Conservation (phyloP, 2,888 invertebrate species). For the Dorcus parallelipipedus region DNA sequence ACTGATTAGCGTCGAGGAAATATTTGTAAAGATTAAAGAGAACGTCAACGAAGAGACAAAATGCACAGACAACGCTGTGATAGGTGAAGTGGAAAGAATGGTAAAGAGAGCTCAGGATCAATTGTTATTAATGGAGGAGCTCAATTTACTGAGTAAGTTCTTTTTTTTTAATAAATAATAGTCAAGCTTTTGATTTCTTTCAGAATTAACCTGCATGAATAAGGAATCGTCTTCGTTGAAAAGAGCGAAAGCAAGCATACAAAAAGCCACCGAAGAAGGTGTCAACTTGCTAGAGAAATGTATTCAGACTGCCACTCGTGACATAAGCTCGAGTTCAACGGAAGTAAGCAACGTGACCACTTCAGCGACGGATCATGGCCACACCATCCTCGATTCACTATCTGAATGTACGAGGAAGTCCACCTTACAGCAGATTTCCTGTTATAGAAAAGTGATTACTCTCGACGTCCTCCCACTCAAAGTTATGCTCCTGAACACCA, state of each 20-base stretch:
- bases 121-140: conserved; percentile 33
- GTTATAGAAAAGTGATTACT: conserved; percentile 38
- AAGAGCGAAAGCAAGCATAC: conserved; percentile 24
- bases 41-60: conserved; percentile 33
- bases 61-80: conserved; percentile 33
- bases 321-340: conserved; percentile 22
- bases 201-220: conserved; percentile 26
- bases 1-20: conserved; percentile 36
- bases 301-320: conserved; percentile 16
- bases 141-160: conserved; percentile 37
- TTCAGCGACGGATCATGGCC: conserved; percentile 29
- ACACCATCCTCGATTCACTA: conserved; percentile 33
- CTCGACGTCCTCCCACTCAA: conserved; percentile 37
- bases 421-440: conserved; percentile 32
- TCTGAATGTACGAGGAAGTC: conserved; percentile 26
- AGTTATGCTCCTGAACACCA: conserved; percentile 32
- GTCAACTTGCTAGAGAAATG: conserved; percentile 23
- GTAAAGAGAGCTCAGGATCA: conserved; percentile 30
- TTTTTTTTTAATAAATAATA: neutral
- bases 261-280: conserved; percentile 25
- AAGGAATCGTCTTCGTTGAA: conserved; percentile 25
- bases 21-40: conserved; percentile 35
- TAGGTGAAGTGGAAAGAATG: conserved; percentile 30
- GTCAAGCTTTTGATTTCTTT: conserved; percentile 3
- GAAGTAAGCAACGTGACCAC: conserved; percentile 26